phyloP scores from a whole-genome alignment of 2,797 vertebrate species.

The Momotus momota region DNA sequence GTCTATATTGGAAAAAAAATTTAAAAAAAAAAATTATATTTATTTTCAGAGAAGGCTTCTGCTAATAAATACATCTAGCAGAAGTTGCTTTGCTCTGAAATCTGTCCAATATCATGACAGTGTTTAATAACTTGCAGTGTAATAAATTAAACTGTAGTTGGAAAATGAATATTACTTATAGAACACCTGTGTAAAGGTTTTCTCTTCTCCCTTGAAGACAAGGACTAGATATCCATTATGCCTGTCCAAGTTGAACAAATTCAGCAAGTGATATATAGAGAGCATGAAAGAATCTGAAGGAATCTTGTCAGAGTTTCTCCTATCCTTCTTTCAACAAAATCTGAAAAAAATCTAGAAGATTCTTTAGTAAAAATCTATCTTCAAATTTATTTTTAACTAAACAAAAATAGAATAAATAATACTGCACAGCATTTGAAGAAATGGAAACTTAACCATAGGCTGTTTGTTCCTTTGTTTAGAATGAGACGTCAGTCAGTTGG shows the following conservation, averaged over 20 bases:
- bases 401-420: background rate
- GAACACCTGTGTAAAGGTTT: background rate
- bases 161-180: background rate
- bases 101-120: background rate
- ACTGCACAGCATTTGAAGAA: background rate
- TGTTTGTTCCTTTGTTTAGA: background rate
- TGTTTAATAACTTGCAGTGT: background rate
- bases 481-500: background rate
- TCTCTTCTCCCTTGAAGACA: background rate
- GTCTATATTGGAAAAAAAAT: background rate
- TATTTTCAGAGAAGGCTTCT: background rate
- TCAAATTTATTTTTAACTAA: background rate
- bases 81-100: background rate
- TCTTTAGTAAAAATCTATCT: background rate
- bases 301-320: background rate
- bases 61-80: background rate
- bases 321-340: background rate
- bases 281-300: background rate
- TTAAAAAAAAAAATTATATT: background rate
- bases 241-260: background rate
- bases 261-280: background rate
- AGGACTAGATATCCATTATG: background rate
- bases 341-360: background rate
- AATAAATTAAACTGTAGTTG: background rate
- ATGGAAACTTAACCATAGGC: background rate